Conservation (phyloP, 2,888 invertebrate genomes). For the Scaptomyza tumidula region DNA sequence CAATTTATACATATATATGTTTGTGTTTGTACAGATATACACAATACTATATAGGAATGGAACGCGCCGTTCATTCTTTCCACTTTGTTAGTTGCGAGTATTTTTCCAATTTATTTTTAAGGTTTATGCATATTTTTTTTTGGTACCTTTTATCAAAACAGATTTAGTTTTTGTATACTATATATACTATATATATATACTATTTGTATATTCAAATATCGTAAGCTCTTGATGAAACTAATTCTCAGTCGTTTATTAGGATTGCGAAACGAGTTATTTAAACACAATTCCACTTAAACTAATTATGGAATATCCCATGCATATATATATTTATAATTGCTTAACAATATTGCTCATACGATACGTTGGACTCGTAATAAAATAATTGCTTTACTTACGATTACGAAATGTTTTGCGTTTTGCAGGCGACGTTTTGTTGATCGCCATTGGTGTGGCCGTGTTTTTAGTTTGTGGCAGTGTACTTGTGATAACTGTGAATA, state of each 20-base stretch:
- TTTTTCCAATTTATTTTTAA: slow-evolving; percentile 48
- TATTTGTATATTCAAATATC: too few species aligned
- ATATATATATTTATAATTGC: too few species aligned
- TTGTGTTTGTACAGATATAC: slow-evolving; percentile 1
- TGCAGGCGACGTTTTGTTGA: slow-evolving; percentile 77
- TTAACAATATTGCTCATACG: slow-evolving; percentile 25
- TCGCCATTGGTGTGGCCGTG: slow-evolving; percentile 81
- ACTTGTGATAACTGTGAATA: slow-evolving; percentile 76
- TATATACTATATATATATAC: slow-evolving; percentile 42
- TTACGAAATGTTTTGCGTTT: too few species aligned
- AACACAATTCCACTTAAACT: too few species aligned
- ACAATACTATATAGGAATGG: too few species aligned
- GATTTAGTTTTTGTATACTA: slow-evolving; percentile 47
- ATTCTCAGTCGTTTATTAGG: too few species aligned
- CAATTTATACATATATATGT: neutral
- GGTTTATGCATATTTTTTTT: slow-evolving; percentile 29
- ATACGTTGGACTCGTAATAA: neutral
- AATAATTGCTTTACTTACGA: neutral
- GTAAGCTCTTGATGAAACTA: too few species aligned
- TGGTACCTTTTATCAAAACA: slow-evolving; percentile 40
- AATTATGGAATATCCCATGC: too few species aligned
- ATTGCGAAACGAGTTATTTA: too few species aligned
- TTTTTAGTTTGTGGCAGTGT: slow-evolving; percentile 81
- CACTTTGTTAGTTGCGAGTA: slow-evolving; percentile 24
- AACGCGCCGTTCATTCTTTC: slow-evolving; percentile 40